Percentiles rank a stretch among this genome's conserved stretches.
Evolutionary conservation across 2,797 vertebrate genomes (phyloP).

Genomic region (Darevskia nairensis): DNA sequence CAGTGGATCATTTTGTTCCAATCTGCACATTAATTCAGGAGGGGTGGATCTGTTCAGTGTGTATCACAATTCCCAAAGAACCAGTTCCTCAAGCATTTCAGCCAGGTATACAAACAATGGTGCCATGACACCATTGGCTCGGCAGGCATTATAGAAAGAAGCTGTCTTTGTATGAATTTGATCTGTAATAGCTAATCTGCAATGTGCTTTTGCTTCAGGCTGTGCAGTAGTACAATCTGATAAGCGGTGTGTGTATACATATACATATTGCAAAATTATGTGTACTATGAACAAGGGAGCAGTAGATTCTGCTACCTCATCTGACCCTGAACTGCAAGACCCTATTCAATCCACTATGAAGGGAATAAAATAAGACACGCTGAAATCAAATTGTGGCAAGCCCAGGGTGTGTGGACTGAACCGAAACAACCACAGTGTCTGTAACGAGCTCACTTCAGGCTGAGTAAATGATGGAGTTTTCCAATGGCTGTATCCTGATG

Average conservation of each 20-base stretch:
- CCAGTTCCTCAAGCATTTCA: background rate
- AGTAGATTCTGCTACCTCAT: background rate
- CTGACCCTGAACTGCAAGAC: background rate
- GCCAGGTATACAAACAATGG: too few species aligned
- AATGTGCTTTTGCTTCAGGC: background rate
- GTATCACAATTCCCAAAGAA: background rate
- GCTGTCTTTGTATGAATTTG: background rate
- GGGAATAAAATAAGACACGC: background rate
- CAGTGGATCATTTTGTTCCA: background rate
- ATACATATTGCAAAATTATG: background rate
- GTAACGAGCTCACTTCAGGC: slow-evolving; percentile 23
- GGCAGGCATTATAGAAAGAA: background rate
- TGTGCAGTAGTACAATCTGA: background rate
- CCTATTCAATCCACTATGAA: too few species aligned
- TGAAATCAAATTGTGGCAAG: background rate
- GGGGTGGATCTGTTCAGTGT: background rate
- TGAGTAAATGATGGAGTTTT: slow-evolving; percentile 15
- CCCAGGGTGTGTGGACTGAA: background rate
- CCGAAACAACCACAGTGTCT: slow-evolving; percentile 5
- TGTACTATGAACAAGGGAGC: background rate
- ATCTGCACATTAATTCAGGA: background rate
- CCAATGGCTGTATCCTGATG: background rate
- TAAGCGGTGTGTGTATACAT: background rate
- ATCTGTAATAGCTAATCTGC: background rate
- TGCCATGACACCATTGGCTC: background rate